phyloP scores from a whole-genome alignment of 2,113 vertebrate genomes.

The Epinephelus cyanopodus region DNA sequence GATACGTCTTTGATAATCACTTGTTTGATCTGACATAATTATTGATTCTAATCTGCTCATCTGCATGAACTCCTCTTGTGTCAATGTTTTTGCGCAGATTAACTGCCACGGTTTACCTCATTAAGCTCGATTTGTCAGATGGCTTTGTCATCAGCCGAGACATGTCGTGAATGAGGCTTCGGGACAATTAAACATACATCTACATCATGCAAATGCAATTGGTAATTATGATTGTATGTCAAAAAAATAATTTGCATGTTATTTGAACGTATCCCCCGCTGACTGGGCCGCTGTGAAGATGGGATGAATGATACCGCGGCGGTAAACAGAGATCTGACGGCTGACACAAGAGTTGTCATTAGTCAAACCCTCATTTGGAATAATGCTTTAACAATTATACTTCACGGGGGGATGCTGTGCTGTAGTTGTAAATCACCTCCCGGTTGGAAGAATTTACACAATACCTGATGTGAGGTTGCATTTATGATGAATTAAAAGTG shows the following conservation, averaged over 20 bases:
- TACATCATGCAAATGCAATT: constrained; percentile 70
- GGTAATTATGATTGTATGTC: constrained; percentile 59
- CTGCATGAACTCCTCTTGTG: constrained; percentile 48
- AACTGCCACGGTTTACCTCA: constrained; percentile 67
- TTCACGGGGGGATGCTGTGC: constrained; percentile 28
- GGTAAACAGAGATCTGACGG: constrained; percentile 57
- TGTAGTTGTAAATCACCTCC: constrained; percentile 40
- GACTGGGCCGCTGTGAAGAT: constrained; percentile 39
- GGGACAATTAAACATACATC: constrained; percentile 70
- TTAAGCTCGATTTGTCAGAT: constrained; percentile 67
- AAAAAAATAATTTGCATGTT: constrained; percentile 60
- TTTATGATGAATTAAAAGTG: not conserved
- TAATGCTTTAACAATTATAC: constrained; percentile 38
- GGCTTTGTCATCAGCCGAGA: constrained; percentile 61
- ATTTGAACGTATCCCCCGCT: constrained; percentile 61
- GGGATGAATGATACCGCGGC: constrained; percentile 26
- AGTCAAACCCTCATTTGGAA: constrained; percentile 61
- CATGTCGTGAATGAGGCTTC: constrained; percentile 31
- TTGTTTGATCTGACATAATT: constrained; percentile 61
- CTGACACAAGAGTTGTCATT: constrained; percentile 49
- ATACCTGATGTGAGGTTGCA: constrained; percentile 10
- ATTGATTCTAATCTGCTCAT: constrained; percentile 66
- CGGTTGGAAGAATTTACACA: not conserved
- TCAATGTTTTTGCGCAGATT: constrained; percentile 69
- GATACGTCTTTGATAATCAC: constrained; percentile 52